A percentile compares a stretch with the other conserved stretches of the same genome.
Conservation (phyloP, 2,888 invertebrate species). For the Hermaeophaga mercurialis region DNA sequence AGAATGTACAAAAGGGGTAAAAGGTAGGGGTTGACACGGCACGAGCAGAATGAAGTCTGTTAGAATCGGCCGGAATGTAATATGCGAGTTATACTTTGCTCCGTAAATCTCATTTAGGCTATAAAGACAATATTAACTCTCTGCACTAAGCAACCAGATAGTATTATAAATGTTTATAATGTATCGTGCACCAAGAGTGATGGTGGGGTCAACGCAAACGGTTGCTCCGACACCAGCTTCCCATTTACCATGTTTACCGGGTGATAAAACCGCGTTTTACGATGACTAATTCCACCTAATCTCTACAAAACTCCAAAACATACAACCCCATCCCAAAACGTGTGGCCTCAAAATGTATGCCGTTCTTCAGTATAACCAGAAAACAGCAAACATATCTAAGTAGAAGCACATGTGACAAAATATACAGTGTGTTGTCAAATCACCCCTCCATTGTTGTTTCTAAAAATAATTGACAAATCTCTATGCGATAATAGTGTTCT, state of each 20-base stretch:
- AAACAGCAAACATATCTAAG: too few relatives aligned
- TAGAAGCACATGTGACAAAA: too few relatives aligned
- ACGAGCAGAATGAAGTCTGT: constrained; percentile 13
- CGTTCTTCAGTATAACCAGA: too few relatives aligned
- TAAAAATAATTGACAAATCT: too few relatives aligned
- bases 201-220: constrained; percentile 22
- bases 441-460: too few relatives aligned
- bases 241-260: constrained; percentile 14
- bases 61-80: constrained; percentile 52
- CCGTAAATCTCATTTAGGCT: constrained; percentile 54
- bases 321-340: too few relatives aligned
- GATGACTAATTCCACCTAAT: not conserved
- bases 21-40: constrained; percentile 24
- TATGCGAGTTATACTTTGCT: constrained; percentile 53
- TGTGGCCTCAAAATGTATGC: too few relatives aligned
- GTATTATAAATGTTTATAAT: constrained; percentile 38
- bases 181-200: constrained; percentile 25
- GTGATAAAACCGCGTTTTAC: constrained; percentile 11
- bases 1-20: constrained; percentile 14
- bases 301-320: not conserved
- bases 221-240: constrained; percentile 7
- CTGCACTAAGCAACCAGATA: constrained; percentile 34
- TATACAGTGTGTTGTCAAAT: too few relatives aligned
- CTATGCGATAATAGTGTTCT: too few relatives aligned
- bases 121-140: constrained; percentile 57